These are phyloP conservation scores for Platichthys stellatus DNA, from an alignment of 2,113 vertebrate species.

Conservation along the genomic window DNA sequence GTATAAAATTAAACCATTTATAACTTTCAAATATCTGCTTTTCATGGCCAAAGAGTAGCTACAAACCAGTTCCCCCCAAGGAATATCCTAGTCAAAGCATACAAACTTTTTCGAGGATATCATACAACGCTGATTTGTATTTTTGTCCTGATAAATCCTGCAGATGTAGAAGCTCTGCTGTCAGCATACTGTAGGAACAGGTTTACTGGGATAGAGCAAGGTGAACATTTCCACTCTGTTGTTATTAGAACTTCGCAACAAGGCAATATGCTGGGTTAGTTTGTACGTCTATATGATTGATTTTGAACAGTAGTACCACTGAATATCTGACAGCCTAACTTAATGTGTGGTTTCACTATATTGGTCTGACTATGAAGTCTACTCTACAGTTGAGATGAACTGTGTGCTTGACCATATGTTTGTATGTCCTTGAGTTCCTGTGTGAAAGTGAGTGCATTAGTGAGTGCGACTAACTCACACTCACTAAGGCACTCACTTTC, in stretches of 20 bases:
- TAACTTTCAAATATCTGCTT: neutral
- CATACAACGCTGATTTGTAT: neutral
- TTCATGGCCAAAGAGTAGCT: neutral
- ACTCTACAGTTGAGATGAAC: neutral
- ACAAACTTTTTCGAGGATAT: neutral
- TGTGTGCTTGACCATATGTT: neutral
- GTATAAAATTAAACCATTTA: too few relatives aligned
- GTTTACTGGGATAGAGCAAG: neutral
- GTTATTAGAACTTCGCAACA: neutral
- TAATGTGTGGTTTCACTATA: neutral
- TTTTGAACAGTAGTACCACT: neutral
- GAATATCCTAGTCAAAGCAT: neutral
- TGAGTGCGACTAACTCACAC: conserved; percentile 1
- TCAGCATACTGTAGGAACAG: neutral
- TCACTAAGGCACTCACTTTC: too few relatives aligned
- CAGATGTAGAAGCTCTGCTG: neutral
- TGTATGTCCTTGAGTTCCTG: neutral
- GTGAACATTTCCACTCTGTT: neutral
- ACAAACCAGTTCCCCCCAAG: neutral
- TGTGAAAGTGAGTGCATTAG: neutral
- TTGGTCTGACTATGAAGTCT: neutral
- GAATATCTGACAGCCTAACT: neutral
- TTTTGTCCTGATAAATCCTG: neutral
- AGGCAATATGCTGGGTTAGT: neutral
- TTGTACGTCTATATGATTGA: neutral